These are phyloP conservation scores for Phortica variegata DNA, from an alignment of 1,140 invertebrate genomes.

Conservation along the genomic window DNA sequence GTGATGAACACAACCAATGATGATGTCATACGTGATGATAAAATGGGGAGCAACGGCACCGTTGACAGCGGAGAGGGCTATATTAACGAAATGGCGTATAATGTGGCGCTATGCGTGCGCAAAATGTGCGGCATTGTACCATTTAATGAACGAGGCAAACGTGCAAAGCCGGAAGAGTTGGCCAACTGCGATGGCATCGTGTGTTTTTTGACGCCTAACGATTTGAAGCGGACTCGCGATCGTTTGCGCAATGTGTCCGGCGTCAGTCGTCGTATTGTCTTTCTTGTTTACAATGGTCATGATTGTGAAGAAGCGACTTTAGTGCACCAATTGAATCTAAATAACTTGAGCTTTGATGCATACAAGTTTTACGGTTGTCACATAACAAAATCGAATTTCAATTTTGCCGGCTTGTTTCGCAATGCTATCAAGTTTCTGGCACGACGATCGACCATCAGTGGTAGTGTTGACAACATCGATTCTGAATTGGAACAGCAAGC, in stretches of 20 bases:
- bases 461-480: neutral
- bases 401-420: constrained; percentile 19
- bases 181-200: constrained; percentile 34
- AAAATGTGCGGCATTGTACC: constrained; percentile 21
- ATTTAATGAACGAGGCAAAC: neutral
- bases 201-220: constrained; percentile 20
- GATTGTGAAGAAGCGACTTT: constrained; percentile 17
- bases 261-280: constrained; percentile 6
- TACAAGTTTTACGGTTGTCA: constrained; percentile 16
- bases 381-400: constrained; percentile 16
- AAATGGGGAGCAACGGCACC: too few species aligned
- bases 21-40: too few species aligned
- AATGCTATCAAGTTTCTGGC: constrained; percentile 29
- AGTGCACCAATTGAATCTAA: constrained; percentile 28
- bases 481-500: constrained; percentile 27
- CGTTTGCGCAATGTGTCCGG: constrained; percentile 16
- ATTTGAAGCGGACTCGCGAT: constrained; percentile 1
- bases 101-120: constrained; percentile 44
- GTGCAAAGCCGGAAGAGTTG: constrained; percentile 1
- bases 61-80: constrained; percentile 7
- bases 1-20: too few species aligned
- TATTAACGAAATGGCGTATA: constrained; percentile 28
- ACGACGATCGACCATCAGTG: constrained; percentile 5
- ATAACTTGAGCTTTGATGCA: constrained; percentile 2
- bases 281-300: constrained; percentile 24